These are phyloP conservation scores for Drosophila kepulauana DNA, from an alignment of 1,140 invertebrate species.

Conservation along the genomic window DNA sequence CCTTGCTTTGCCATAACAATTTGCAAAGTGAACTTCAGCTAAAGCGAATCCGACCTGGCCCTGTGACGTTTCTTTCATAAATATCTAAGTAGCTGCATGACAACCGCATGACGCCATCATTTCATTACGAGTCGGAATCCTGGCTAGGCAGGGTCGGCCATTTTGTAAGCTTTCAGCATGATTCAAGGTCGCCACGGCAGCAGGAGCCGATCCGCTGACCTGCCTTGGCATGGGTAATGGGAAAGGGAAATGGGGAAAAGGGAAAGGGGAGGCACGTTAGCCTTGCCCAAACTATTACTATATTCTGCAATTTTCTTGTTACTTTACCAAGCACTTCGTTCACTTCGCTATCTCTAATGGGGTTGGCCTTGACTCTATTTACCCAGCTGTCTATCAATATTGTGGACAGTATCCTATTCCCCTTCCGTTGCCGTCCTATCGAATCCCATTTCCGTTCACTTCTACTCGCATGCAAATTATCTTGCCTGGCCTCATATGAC, in stretches of 20 bases:
- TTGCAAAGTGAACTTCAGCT: slow-evolving; percentile 27
- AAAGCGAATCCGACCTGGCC: slow-evolving; percentile 23
- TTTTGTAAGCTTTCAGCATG: slow-evolving; percentile 45
- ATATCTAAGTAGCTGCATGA: slow-evolving; percentile 60
- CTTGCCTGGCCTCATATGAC: slow-evolving; percentile 22
- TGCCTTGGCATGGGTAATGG: background rate
- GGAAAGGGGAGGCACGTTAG: background rate
- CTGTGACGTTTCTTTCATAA: slow-evolving; percentile 52
- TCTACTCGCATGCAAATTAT: slow-evolving; percentile 31
- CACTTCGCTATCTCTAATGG: slow-evolving; percentile 27
- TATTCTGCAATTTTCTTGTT: slow-evolving; percentile 62
- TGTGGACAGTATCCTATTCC: slow-evolving; percentile 11
- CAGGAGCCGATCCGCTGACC: slow-evolving; percentile 8
- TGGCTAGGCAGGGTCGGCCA: background rate
- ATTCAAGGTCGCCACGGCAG: slow-evolving; percentile 30
- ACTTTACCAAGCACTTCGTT: slow-evolving; percentile 53
- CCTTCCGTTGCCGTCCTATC: background rate
- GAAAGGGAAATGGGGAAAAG: background rate
- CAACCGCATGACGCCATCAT: slow-evolving; percentile 55
- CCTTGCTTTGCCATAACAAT: background rate
- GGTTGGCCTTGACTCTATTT: slow-evolving; percentile 35
- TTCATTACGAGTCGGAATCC: slow-evolving; percentile 10
- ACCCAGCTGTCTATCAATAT: slow-evolving; percentile 21
- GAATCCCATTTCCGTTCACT: background rate
- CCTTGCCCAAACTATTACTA: slow-evolving; percentile 18